Percentiles rank a stretch among this genome's conserved stretches.
Conservation (phyloP, 2,113 vertebrate genomes). For the Sus scrofa region DNA sequence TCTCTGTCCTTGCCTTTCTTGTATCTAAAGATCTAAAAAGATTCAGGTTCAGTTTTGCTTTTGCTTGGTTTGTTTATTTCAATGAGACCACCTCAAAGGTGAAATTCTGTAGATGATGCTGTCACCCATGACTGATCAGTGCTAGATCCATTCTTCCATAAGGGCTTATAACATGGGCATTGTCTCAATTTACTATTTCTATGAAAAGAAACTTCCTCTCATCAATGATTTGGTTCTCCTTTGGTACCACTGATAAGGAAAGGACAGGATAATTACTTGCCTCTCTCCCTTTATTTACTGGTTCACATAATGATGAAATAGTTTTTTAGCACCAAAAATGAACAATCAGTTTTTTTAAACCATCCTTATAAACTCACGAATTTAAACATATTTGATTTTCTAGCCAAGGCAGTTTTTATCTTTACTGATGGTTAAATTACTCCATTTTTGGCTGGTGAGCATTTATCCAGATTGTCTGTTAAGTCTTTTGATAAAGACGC, state of each 20-base stretch:
- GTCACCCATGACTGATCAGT: too few relatives aligned
- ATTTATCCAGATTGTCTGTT: not conserved
- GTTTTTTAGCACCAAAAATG: not conserved
- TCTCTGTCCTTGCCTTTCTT: not conserved
- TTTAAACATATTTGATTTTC: not conserved
- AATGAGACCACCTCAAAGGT: not conserved
- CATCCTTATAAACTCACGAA: not conserved
- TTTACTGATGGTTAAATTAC: not conserved
- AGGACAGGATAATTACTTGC: not conserved
- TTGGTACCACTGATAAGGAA: not conserved
- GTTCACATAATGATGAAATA: not conserved
- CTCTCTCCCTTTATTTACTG: not conserved
- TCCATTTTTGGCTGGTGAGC: not conserved
- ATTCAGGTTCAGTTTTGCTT: not conserved
- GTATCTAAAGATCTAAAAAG: not conserved
- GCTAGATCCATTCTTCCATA: too few relatives aligned
- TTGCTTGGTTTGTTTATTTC: slow-evolving; percentile 4
- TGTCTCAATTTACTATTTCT: not conserved
- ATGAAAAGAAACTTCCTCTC: not conserved
- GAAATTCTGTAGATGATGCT: not conserved
- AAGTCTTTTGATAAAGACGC: not conserved
- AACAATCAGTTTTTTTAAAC: not conserved
- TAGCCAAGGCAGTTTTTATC: not conserved
- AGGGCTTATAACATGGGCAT: not conserved
- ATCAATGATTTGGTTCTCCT: not conserved